A percentile compares a stretch with the other conserved stretches of the same genome.
phyloP scores from a whole-genome alignment of 1,140 invertebrate species.

The Drosophila hydei region DNA sequence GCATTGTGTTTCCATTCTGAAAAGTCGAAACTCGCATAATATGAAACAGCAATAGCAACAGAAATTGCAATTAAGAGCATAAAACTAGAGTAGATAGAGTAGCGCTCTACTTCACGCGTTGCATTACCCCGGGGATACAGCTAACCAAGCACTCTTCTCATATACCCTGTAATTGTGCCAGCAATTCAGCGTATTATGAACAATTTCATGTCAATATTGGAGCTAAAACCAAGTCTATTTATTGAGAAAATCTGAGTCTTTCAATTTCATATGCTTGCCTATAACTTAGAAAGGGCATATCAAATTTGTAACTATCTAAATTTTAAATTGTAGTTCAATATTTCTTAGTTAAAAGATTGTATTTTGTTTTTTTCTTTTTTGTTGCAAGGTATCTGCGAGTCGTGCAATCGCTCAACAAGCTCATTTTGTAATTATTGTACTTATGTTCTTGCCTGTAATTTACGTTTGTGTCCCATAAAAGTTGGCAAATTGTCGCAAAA shows the following conservation, averaged over 20 bases:
- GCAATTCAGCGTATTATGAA: not conserved
- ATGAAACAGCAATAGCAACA: conserved; percentile 11
- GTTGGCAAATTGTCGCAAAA: conserved; percentile 11
- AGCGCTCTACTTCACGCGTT: not conserved
- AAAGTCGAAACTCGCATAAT: conserved; percentile 20
- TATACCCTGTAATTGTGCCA: conserved; percentile 1
- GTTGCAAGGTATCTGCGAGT: not conserved
- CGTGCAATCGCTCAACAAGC: not conserved
- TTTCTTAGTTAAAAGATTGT: no score
- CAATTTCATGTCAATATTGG: no score
- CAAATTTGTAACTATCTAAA: no score
- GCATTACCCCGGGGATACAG: conserved; percentile 8
- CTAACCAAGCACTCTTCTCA: not conserved
- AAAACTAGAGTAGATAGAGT: conserved; percentile 22
- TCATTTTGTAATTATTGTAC: not conserved
- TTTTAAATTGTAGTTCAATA: no score
- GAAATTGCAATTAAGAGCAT: conserved; percentile 26
- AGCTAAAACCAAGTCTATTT: no score
- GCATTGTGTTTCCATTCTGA: conserved; percentile 7
- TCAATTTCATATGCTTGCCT: no score
- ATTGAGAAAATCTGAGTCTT: no score
- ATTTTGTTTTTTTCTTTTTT: not conserved
- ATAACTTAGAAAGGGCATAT: no score
- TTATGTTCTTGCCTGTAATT: not conserved
- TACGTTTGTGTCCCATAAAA: conserved; percentile 7